Base-by-base conservation (phyloP, 2,888 invertebrate species). In the Caenorhabditis virilis region DNA sequence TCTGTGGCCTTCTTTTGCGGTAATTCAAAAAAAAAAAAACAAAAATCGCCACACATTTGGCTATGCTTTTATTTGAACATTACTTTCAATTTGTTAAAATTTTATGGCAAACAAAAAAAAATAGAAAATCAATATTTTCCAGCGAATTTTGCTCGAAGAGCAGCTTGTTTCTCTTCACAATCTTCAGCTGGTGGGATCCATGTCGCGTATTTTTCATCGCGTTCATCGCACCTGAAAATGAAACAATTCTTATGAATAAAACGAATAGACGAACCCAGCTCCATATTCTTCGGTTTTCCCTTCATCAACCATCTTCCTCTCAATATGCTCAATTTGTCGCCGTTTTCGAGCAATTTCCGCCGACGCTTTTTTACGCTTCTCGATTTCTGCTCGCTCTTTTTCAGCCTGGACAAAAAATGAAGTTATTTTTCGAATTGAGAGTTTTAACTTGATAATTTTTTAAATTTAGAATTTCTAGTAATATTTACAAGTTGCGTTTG, bases 161-260 rank as follows among this genome's bases (percentile, higher is more conserved):
- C 52, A 22, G 74, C 71, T 35, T 57, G 60, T 18, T 74, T 78
- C 0, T 62, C 67, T 2, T 54, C 91, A 0, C 91, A 91, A 42
- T 91, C 91, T 80, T 88, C 87, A 60, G 85, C 77, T 0, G 91
- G 91, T 3, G 91, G 91, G 38, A 90, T 84, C 91, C 92, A 91
- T 79, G 88, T 89, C 9, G 89, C 89, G 83, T 90, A 91, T 80
- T 90, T 71, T 46, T 72, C 71, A 18, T 72, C 69, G 9, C 60
- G 55, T 23, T 60, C 63, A 36, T 72, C 72, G 22, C 43, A 61
- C 7, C 64, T 64, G 38, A 26, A 63, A 35, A 18, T 22, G 2
- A 5, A 26, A 25, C 9, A 5, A 0, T 25, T 22, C 18, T 7
- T 26, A 4, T 30, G 35, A 16, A 27, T 45, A 16, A 41, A 41